phyloP scores from a whole-genome alignment of 2,888 invertebrate genomes.

The Tetranychus piercei region DNA sequence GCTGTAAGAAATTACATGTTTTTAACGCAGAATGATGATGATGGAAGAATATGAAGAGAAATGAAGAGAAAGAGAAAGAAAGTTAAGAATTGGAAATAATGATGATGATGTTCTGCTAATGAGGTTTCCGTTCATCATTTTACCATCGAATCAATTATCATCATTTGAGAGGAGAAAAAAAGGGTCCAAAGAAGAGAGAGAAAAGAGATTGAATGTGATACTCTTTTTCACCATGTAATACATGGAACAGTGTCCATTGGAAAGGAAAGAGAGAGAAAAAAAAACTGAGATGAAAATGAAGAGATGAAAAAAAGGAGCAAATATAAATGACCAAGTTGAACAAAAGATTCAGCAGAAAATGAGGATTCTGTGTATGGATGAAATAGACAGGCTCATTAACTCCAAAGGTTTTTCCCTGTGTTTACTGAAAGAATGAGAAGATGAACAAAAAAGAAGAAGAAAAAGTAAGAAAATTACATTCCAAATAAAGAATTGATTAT shows the following conservation, averaged over 20 bases:
- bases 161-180: background rate
- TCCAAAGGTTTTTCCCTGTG: background rate
- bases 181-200: background rate
- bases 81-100: background rate
- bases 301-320: background rate
- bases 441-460: background rate
- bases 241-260: background rate
- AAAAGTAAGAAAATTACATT: background rate
- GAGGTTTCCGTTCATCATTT: slow-evolving; percentile 1
- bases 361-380: background rate
- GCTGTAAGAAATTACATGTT: background rate
- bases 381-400: background rate
- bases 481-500: background rate
- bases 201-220: background rate
- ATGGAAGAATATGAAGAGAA: background rate
- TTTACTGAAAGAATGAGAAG: background rate
- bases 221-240: background rate
- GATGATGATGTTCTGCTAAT: background rate
- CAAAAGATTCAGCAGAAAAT: slow-evolving; percentile 1
- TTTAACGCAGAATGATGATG: background rate
- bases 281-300: background rate
- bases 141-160: background rate
- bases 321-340: background rate
- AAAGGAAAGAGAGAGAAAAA: background rate
- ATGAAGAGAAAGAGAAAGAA: background rate